Evolutionary conservation across 2,888 invertebrate genomes (phyloP).

Genomic region (Argyresthia goedartella): DNA sequence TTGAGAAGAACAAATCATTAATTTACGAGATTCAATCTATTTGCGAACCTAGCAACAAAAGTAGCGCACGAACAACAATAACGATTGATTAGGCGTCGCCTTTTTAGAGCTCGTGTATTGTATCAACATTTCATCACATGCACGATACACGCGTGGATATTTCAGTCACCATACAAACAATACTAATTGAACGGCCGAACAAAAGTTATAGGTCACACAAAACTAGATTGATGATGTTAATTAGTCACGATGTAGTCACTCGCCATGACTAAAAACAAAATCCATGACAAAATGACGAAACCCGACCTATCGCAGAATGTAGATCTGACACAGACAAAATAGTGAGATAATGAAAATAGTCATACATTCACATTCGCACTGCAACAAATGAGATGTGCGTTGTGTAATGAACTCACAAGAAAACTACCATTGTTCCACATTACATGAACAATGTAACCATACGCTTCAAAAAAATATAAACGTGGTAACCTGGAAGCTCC

Average conservation of each 20-base stretch:
- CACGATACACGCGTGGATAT: background rate
- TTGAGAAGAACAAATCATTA: no score
- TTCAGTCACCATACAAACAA: background rate
- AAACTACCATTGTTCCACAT: slow-evolving; percentile 42
- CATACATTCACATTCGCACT: slow-evolving; percentile 15
- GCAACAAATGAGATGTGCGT: slow-evolving; percentile 22
- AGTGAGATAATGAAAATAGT: slow-evolving; percentile 17
- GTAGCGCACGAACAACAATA: background rate
- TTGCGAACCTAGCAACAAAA: no score
- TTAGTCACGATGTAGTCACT: slow-evolving; percentile 5
- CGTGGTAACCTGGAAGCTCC: slow-evolving; percentile 42
- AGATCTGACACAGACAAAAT: slow-evolving; percentile 15
- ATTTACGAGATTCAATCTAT: no score
- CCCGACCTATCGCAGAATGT: slow-evolving; percentile 14
- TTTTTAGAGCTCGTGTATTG: background rate
- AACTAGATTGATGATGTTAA: slow-evolving; percentile 1
- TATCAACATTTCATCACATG: background rate
- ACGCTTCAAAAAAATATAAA: slow-evolving; percentile 34
- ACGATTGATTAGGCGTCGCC: background rate
- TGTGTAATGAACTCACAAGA: slow-evolving; percentile 36
- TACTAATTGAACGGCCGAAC: background rate
- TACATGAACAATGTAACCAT: slow-evolving; percentile 34
- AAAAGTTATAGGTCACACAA: no score
- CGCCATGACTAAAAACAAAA: background rate
- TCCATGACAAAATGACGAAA: slow-evolving; percentile 19